A percentile compares a stretch with the other conserved stretches of the same genome.
These are phyloP conservation scores for Pyralis farinalis DNA, from an alignment of 2,888 invertebrate genomes.

Conservation along the genomic window DNA sequence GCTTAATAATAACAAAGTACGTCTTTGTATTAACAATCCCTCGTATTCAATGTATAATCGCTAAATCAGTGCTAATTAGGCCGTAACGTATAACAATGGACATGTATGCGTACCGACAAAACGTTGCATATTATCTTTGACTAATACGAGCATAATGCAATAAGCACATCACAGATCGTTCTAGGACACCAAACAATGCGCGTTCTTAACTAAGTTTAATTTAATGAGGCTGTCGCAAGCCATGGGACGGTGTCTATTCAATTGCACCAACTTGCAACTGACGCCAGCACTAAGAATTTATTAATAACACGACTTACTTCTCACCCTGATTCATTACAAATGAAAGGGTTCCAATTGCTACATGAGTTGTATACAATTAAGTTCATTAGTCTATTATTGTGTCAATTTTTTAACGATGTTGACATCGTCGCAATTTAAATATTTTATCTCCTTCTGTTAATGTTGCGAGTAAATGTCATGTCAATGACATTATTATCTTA, in stretches of 20 bases:
- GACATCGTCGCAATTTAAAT: not conserved
- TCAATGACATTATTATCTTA: not conserved
- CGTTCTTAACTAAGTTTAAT: constrained; percentile 30
- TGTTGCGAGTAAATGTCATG: not conserved
- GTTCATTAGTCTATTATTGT: not conserved
- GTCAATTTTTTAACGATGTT: not conserved
- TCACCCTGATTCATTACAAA: constrained; percentile 4
- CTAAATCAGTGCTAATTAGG: constrained; percentile 37
- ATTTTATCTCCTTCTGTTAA: not conserved
- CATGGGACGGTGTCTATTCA: constrained; percentile 1
- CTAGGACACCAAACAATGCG: constrained; percentile 33
- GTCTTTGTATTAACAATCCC: constrained; percentile 11
- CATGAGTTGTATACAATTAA: not conserved
- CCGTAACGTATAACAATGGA: constrained; percentile 35
- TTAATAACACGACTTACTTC: not conserved
- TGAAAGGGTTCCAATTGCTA: not conserved
- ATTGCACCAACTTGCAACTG: constrained; percentile 3
- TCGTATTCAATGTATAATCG: constrained; percentile 25
- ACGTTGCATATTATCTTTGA: constrained; percentile 26
- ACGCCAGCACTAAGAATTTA: not conserved
- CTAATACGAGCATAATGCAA: constrained; percentile 16
- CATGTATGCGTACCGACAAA: constrained; percentile 26
- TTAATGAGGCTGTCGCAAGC: constrained; percentile 30
- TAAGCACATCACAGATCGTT: constrained; percentile 25
- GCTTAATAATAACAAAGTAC: constrained; percentile 2